Evolutionary conservation across 2,797 vertebrate species (phyloP).

Genomic region (Melanotaenia parkinsoni): DNA sequence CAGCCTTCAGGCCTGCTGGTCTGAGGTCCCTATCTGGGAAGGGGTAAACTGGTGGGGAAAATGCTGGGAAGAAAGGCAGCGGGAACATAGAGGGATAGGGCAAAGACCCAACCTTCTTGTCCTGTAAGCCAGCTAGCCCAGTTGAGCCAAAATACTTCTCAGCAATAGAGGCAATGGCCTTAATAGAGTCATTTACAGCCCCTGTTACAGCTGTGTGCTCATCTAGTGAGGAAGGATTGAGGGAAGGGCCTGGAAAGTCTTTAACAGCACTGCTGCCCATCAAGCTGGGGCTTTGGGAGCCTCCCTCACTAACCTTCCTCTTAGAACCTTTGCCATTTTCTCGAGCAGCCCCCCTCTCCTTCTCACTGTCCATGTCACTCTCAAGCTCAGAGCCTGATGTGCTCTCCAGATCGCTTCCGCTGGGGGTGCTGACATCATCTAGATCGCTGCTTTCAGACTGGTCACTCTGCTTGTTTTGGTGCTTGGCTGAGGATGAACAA

Average conservation of each 20-base stretch:
- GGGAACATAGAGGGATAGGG: constrained; percentile 99
- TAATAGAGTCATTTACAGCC: constrained; percentile 99
- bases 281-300: constrained; percentile 84
- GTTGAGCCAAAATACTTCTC: constrained; percentile 99
- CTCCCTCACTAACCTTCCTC: constrained; percentile 87
- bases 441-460: constrained; percentile 98
- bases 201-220: constrained; percentile 97
- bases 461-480: constrained; percentile 94
- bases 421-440: constrained; percentile 97
- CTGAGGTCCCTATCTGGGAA: constrained; percentile 95
- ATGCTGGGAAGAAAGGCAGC: constrained; percentile 97
- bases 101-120: constrained; percentile 95
- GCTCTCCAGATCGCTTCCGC: constrained; percentile 97
- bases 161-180: constrained; percentile 99
- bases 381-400: constrained; percentile 99
- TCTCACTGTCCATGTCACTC: constrained; percentile 97
- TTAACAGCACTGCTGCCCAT: constrained; percentile 88
- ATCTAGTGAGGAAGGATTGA: constrained; percentile 92
- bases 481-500: constrained; percentile 85
- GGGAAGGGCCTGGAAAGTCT: constrained; percentile 91
- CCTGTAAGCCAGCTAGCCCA: constrained; percentile 95
- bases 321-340: constrained; percentile 96
- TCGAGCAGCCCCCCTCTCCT: constrained; percentile 91
- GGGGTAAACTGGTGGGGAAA: constrained; percentile 97
- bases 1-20: constrained; percentile 89